These are phyloP conservation scores for Calycopis cecrops DNA, from an alignment of 1,140 invertebrate genomes.

Conservation along the genomic window DNA sequence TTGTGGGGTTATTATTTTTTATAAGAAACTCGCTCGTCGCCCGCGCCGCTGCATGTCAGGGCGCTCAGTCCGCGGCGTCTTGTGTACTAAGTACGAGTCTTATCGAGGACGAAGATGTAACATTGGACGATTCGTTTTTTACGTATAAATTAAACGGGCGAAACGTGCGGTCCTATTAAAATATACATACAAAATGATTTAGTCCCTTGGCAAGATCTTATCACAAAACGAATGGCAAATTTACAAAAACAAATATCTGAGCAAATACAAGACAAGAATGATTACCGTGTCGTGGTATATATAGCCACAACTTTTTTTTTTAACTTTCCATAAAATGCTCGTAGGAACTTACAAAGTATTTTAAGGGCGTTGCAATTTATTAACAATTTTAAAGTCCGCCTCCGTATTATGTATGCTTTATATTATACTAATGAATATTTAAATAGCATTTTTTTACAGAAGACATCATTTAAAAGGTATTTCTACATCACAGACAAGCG, in stretches of 20 bases:
- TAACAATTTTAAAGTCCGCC: neutral
- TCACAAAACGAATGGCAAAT: constrained; percentile 53
- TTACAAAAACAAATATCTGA: constrained; percentile 15
- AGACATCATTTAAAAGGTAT: no score
- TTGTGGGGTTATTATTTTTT: neutral
- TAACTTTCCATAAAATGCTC: constrained; percentile 34
- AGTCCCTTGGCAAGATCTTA: constrained; percentile 61
- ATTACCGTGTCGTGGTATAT: no score
- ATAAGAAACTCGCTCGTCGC: constrained; percentile 32
- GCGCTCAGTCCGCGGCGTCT: constrained; percentile 40
- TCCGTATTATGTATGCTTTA: neutral
- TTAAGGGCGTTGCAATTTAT: neutral
- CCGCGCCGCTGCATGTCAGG: constrained; percentile 38
- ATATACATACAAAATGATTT: constrained; percentile 23
- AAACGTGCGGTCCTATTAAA: constrained; percentile 24
- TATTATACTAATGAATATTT: no score
- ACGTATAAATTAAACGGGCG: constrained; percentile 39
- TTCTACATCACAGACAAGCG: neutral
- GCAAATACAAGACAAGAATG: no score
- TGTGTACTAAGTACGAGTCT: constrained; percentile 70
- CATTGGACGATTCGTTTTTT: constrained; percentile 64
- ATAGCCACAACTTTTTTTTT: no score
- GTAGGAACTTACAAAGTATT: constrained; percentile 30
- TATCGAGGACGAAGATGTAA: constrained; percentile 70
- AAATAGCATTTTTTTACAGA: no score